Evolutionary conservation across 1,140 invertebrate species (phyloP).

Genomic region (Potamilus streckersoni): DNA sequence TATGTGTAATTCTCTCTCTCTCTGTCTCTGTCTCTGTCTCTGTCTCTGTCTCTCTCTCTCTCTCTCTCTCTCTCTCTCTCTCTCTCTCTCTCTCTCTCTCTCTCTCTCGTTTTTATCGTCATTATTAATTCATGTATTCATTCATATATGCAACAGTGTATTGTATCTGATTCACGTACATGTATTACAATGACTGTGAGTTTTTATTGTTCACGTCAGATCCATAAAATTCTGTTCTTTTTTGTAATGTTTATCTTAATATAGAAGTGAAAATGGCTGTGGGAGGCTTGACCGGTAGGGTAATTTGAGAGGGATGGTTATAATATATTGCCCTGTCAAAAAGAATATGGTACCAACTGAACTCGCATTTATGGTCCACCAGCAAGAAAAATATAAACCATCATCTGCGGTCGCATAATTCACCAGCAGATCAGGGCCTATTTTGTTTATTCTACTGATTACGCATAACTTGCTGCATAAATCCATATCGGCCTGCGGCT

Average conservation of each 20-base stretch:
- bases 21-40: background rate
- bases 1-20: background rate
- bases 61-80: slow-evolving; percentile 5
- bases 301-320: background rate
- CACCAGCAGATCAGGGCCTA: too few species aligned
- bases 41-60: background rate
- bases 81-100: slow-evolving; percentile 4
- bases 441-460: too few species aligned
- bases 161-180: background rate
- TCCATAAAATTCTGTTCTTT: too few species aligned
- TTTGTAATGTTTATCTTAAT: background rate
- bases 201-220: background rate
- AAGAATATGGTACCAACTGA: background rate
- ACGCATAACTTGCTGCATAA: too few species aligned
- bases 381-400: too few species aligned
- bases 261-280: background rate
- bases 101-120: background rate
- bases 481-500: too few species aligned
- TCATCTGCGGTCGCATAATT: too few species aligned
- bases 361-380: too few species aligned
- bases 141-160: background rate
- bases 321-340: background rate
- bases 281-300: background rate
- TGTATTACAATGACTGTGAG: background rate
- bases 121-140: background rate